A percentile compares a stretch with the other conserved stretches of the same genome.
Conservation (phyloP, 2,113 vertebrate species). For the Pseudonaja textilis region DNA sequence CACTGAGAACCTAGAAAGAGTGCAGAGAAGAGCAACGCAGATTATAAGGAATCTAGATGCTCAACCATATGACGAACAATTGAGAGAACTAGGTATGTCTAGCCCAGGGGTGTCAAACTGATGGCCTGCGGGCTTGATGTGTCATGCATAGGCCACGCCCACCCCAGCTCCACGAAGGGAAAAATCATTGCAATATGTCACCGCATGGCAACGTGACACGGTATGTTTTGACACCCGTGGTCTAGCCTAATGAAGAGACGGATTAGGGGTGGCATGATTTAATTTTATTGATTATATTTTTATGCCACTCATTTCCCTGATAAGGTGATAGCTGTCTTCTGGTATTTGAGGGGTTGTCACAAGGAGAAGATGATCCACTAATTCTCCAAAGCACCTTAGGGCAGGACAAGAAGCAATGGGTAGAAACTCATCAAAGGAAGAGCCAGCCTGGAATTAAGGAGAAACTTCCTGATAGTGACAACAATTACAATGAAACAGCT, state of each 20-base stretch:
- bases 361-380: background rate
- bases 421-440: background rate
- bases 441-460: background rate
- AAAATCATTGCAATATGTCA: too few relatives aligned
- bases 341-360: background rate
- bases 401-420: background rate
- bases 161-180: too few relatives aligned
- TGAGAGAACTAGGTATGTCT: background rate
- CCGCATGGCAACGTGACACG: too few relatives aligned
- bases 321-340: background rate
- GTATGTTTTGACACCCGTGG: too few relatives aligned
- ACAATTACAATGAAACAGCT: background rate
- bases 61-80: background rate
- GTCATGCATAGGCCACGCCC: too few relatives aligned
- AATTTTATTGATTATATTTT: background rate
- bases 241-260: background rate
- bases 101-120: background rate
- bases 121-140: too few relatives aligned
- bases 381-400: background rate
- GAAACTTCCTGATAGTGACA: background rate
- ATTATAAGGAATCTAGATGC: background rate
- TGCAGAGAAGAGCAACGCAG: background rate
- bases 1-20: background rate
- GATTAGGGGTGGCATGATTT: background rate
- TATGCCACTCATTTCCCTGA: background rate